Evolutionary conservation across 2,888 invertebrate genomes (phyloP).

Genomic region (Leptinotarsa haldemani): DNA sequence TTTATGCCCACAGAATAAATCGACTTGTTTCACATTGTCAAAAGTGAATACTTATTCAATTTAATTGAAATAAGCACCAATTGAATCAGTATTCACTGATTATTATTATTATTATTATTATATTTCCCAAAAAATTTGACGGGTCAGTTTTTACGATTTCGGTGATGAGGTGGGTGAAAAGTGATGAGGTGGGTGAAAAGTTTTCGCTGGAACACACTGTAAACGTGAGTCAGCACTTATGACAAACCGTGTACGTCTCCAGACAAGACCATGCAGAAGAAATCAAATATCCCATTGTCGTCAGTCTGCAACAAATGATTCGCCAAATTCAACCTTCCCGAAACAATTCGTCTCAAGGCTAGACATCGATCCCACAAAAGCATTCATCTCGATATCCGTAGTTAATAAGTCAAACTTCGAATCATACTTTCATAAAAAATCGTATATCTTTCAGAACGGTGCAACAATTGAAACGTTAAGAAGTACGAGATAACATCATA

Average conservation of each 20-base stretch:
- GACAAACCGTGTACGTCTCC: background rate
- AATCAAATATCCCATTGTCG: constrained; percentile 4
- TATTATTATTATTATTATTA: too few relatives aligned
- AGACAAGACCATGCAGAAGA: background rate
- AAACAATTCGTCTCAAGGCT: constrained; percentile 18
- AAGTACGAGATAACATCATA: constrained; percentile 1
- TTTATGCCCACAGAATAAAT: too few relatives aligned
- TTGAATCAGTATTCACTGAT: too few relatives aligned
- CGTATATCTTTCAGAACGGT: constrained; percentile 12
- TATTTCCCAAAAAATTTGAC: too few relatives aligned
- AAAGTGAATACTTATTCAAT: too few relatives aligned
- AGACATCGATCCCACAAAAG: constrained; percentile 13
- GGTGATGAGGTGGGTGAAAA: too few relatives aligned
- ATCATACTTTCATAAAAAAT: constrained; percentile 24
- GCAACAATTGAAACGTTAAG: constrained; percentile 14
- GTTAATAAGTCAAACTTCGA: constrained; percentile 23
- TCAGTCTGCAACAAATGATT: constrained; percentile 5
- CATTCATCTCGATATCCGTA: constrained; percentile 22
- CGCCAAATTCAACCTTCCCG: constrained; percentile 19
- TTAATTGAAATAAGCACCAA: too few relatives aligned
- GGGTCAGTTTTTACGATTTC: too few relatives aligned
- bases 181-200: too few relatives aligned
- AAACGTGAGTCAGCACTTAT: background rate
- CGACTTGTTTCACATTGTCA: too few relatives aligned
- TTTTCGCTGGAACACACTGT: background rate